phyloP scores from a whole-genome alignment of 2,113 vertebrate species.

The Trogon melanurus region DNA sequence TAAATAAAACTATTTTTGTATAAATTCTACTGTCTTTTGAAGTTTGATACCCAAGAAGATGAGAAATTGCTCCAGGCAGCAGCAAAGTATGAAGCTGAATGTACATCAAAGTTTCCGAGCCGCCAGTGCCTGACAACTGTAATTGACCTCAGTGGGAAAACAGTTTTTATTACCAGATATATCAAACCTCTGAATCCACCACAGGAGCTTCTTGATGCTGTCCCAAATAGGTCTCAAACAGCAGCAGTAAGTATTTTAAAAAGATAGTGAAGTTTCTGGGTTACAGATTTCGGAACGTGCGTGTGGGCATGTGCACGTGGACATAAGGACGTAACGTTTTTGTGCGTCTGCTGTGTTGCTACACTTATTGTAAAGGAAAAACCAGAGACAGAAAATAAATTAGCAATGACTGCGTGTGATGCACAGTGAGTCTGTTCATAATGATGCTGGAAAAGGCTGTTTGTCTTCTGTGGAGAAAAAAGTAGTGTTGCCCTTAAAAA shows the following conservation, averaged over 20 bases:
- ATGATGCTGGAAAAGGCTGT: not conserved
- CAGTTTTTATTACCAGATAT: slow-evolving; percentile 90
- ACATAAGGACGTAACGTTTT: not conserved
- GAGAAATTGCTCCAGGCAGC: slow-evolving; percentile 89
- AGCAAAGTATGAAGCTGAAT: slow-evolving; percentile 86
- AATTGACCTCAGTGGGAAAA: slow-evolving; percentile 90
- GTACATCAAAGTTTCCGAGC: slow-evolving; percentile 77
- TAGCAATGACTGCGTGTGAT: not conserved
- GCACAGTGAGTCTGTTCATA: not conserved
- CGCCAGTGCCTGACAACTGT: slow-evolving; percentile 89
- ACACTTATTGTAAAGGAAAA: not conserved
- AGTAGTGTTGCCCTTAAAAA: not conserved
- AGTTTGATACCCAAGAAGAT: slow-evolving; percentile 94
- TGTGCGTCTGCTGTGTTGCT: not conserved
- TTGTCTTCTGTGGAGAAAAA: not conserved
- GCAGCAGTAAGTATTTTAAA: slow-evolving; percentile 77
- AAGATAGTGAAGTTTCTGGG: not conserved
- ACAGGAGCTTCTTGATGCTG: slow-evolving; percentile 82
- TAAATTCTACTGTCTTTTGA: slow-evolving; percentile 30
- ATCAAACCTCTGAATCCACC: slow-evolving; percentile 89
- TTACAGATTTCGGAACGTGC: not conserved
- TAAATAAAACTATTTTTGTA: not conserved
- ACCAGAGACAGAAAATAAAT: not conserved
- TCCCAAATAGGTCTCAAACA: slow-evolving; percentile 77
- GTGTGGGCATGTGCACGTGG: accelerated